Base-by-base conservation (phyloP, 2,888 invertebrate species). In the Dichetophora obliterata region DNA sequence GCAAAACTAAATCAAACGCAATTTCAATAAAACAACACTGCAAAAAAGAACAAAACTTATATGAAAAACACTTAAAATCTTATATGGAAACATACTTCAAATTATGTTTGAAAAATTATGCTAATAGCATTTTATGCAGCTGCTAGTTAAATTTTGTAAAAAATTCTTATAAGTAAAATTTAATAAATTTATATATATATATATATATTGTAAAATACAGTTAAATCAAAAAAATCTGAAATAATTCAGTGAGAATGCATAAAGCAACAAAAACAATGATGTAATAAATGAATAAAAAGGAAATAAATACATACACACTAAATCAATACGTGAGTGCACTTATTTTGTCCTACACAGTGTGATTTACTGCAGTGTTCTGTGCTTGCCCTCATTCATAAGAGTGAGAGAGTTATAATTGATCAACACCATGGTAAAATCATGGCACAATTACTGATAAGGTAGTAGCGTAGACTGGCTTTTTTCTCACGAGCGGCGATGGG, bases 1-100 rank as follows among this genome's bases (percentile, higher is more conserved):
- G 59, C 27, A 71, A 77, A 75, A 77, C 77, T 75, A 77, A 79
- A 74, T 43, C 14, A 43, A 66, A 79, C 63, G 19, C 34, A 76
- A 71, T 48, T 37, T 72, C 72, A 43, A 37, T 43, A 72, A 61
- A 72, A 16, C 19, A 61, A 61, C 50, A 75, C n/a, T 54, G 57
- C 57, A 73, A 65, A 63, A 69, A 59, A 57, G 8, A 52, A 61
- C 34, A 63, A 48, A 61, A 59, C 4, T 66, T n/a, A n/a, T n/a
- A n/a, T n/a, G n/a, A 11, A 5, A 48, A 66, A 48, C 14, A 66
- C 19, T 5, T 8, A 14, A 52, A 19, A 54, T 54, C 19, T 54
- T 8, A 19, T 9, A 54, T 22, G 22, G 48, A 22, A 22, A 31
- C 19, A 65, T 37, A 54, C 54, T 54, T 54, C 43, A 54, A 54